Percentiles rank a stretch among this genome's conserved stretches.
Conservation (phyloP, 2,888 invertebrate genomes). For the Troides helena region DNA sequence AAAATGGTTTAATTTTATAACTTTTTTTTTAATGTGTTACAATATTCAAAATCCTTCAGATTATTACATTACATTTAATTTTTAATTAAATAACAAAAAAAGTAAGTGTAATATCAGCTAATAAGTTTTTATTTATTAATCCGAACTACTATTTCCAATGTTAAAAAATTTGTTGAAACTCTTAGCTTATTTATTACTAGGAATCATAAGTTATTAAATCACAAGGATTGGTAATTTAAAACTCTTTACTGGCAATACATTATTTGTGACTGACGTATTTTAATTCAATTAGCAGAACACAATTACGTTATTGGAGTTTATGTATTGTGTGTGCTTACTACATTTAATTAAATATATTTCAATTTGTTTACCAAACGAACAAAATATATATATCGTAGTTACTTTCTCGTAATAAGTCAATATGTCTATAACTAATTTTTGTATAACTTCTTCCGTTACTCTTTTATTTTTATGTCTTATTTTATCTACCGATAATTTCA, state of each 20-base stretch:
- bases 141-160: too few species aligned
- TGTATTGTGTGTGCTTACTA: conserved; percentile 1
- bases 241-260: conserved; percentile 10
- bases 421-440: conserved; percentile 56
- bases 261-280: neutral
- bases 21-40: too few species aligned
- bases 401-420: conserved; percentile 29
- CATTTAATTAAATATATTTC: conserved; percentile 1
- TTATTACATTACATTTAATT: too few species aligned
- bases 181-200: too few species aligned
- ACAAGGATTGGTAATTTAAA: neutral
- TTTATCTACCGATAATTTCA: conserved; percentile 56
- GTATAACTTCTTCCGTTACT: conserved; percentile 51
- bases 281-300: conserved; percentile 23
- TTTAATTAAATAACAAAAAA: too few species aligned
- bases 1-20: too few species aligned
- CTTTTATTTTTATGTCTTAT: conserved; percentile 59
- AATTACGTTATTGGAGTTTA: neutral
- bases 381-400: conserved; percentile 11
- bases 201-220: too few species aligned
- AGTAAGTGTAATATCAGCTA: too few species aligned
- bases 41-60: too few species aligned
- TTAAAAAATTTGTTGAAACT: too few species aligned
- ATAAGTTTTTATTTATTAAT: too few species aligned
- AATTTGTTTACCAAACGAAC: conserved; percentile 12